Evolutionary conservation across 2,888 invertebrate genomes (phyloP).

Genomic region (Taenaris catops): DNA sequence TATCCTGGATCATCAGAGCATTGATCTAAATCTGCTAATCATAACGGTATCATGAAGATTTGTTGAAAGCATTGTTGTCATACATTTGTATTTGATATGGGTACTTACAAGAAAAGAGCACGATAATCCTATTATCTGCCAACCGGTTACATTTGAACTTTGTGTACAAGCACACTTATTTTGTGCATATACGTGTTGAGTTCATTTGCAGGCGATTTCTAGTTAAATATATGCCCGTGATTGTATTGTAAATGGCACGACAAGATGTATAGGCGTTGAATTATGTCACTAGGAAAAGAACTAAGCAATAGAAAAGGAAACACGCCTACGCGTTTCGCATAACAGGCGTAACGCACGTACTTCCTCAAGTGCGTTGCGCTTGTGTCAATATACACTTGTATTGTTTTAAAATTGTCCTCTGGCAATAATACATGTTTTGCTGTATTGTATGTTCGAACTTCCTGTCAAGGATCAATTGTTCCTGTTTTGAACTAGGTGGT

Average conservation of each 20-base stretch:
- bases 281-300: slow-evolving; percentile 31
- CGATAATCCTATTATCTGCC: slow-evolving; percentile 34
- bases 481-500: too few relatives aligned
- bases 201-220: too few relatives aligned
- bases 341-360: slow-evolving; percentile 25
- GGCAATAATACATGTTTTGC: too few relatives aligned
- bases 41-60: slow-evolving; percentile 47
- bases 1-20: slow-evolving; percentile 46
- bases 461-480: too few relatives aligned
- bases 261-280: slow-evolving; percentile 22
- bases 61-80: slow-evolving; percentile 28
- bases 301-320: slow-evolving; percentile 25
- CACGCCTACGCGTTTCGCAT: slow-evolving; percentile 25
- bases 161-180: too few relatives aligned
- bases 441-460: too few relatives aligned
- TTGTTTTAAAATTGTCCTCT: slow-evolving; percentile 7
- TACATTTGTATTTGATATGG: slow-evolving; percentile 18
- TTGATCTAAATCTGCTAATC: slow-evolving; percentile 47
- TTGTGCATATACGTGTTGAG: too few relatives aligned
- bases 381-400: slow-evolving; percentile 13
- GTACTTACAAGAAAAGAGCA: slow-evolving; percentile 10
- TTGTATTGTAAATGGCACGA: too few relatives aligned
- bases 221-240: too few relatives aligned
- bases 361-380: slow-evolving; percentile 21
- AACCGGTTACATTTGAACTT: slow-evolving; percentile 35